Evolutionary conservation across 2,113 vertebrate species (phyloP).

Genomic region (Aegithalos caudatus): DNA sequence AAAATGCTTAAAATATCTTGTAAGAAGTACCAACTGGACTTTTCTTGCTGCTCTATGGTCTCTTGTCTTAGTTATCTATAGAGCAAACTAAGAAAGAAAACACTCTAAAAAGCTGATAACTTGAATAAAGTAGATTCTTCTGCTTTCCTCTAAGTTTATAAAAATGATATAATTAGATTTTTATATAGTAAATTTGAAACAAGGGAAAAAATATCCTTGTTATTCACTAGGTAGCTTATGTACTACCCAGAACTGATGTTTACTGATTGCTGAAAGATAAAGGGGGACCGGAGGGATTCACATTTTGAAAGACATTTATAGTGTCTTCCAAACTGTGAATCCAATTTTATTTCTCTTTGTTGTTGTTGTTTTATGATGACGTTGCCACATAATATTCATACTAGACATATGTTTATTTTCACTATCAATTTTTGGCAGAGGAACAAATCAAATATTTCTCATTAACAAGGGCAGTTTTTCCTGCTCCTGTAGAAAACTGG

Average conservation of each 20-base stretch:
- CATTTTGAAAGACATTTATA: neutral
- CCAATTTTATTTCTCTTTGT: neutral
- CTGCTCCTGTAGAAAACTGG: neutral
- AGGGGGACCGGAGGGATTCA: neutral
- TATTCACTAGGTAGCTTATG: neutral
- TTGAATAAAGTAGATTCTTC: neutral
- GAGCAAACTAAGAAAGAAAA: neutral
- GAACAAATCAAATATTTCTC: neutral
- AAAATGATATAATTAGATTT: neutral
- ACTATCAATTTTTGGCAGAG: neutral
- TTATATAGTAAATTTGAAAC: neutral
- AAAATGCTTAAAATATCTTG: neutral
- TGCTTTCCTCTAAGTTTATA: neutral
- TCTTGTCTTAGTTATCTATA: neutral
- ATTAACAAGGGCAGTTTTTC: neutral
- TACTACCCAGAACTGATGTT: neutral
- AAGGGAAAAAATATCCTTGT: neutral
- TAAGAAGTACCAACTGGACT: neutral
- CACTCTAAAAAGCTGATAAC: neutral
- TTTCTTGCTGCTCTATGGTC: neutral
- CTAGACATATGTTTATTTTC: neutral
- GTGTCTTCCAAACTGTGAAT: neutral
- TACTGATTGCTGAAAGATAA: neutral
- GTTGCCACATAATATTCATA: neutral
- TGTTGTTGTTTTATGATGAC: neutral